Percentiles rank a stretch among this genome's conserved stretches.
These are phyloP conservation scores for Enoplosus armatus DNA, from an alignment of 2,797 vertebrate species.

Conservation along the genomic window DNA sequence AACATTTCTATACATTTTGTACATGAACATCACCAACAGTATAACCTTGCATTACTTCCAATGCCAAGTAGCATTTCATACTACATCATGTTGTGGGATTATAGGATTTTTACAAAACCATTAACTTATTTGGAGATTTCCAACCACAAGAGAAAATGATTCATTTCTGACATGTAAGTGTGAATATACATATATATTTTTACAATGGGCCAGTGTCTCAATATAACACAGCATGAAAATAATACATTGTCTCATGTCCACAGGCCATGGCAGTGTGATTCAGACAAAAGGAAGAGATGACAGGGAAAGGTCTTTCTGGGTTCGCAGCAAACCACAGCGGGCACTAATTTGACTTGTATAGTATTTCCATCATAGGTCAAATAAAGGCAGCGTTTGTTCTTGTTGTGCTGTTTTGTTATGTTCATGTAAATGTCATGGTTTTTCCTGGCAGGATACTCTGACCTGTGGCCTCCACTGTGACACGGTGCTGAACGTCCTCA, in stretches of 20 bases:
- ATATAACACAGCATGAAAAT: neutral
- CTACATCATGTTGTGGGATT: neutral
- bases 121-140: too few relatives aligned
- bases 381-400: neutral
- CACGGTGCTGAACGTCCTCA: constrained; percentile 78
- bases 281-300: neutral
- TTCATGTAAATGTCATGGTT: neutral
- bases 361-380: neutral
- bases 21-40: neutral
- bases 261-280: neutral
- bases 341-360: neutral
- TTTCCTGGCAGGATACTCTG: constrained; percentile 79
- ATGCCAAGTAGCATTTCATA: neutral
- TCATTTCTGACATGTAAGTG: too few relatives aligned
- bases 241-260: neutral
- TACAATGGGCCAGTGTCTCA: too few relatives aligned
- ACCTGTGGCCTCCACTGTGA: constrained; percentile 81
- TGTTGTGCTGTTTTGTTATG: neutral
- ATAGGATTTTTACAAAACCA: neutral
- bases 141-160: too few relatives aligned
- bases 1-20: neutral
- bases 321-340: neutral
- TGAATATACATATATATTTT: too few relatives aligned
- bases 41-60: neutral
- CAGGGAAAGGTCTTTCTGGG: neutral